Percentiles rank a stretch among this genome's conserved stretches.
Evolutionary conservation across 2,797 vertebrate species (phyloP).

Genomic region (Paedocypris micromegethes): DNA sequence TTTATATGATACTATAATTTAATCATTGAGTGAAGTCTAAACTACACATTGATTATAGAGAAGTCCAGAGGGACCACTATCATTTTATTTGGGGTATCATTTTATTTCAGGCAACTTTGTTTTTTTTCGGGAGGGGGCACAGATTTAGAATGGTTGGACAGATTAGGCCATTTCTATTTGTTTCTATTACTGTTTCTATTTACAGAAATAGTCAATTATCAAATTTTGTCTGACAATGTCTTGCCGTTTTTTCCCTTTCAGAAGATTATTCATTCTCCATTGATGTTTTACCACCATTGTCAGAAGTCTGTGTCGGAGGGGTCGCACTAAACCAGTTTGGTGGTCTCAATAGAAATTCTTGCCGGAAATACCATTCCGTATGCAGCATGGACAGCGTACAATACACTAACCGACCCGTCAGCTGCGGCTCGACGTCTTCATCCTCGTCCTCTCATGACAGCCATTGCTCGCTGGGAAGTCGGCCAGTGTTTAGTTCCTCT

Average conservation of each 20-base stretch:
- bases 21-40: no score
- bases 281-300: constrained; percentile 76
- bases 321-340: constrained; percentile 64
- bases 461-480: constrained; percentile 89
- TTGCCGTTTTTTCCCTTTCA: constrained; percentile 45
- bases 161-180: no score
- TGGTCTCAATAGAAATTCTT: constrained; percentile 61
- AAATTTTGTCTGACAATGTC: not conserved
- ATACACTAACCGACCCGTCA: constrained; percentile 87
- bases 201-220: no score
- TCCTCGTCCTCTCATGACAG: constrained; percentile 94
- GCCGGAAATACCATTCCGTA: constrained; percentile 66
- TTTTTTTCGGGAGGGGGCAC: no score
- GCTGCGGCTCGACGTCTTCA: constrained; percentile 95
- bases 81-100: no score
- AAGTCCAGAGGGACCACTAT: no score
- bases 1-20: no score
- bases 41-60: no score
- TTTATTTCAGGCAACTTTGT: no score
- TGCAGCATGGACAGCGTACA: constrained; percentile 85
- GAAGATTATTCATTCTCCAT: constrained; percentile 77
- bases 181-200: no score
- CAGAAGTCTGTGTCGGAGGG: constrained; percentile 66
- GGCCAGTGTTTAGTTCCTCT: constrained; percentile 74
- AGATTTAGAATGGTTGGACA: no score